Evolutionary conservation across 2,888 invertebrate genomes (phyloP), one percentile per base, ranked within the genome.

Genomic region (Graphium colonna): DNA sequence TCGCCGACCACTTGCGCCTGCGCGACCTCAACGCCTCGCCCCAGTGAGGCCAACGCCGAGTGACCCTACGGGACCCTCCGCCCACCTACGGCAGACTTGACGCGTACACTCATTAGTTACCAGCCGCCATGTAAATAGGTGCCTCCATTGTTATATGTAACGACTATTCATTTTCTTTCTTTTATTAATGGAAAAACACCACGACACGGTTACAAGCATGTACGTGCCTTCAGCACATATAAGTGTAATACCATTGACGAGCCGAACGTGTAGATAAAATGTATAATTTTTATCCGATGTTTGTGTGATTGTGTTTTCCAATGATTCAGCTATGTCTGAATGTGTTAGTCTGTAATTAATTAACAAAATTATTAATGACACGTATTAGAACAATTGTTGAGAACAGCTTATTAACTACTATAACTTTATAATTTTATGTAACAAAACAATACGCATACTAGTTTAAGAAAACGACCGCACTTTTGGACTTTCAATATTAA

Each of bases 1-100:
- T 85, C 21, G 77, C 79, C 28, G 81, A 83, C 57, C 80, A 79
- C 46, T 67, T 85, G 53, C 83, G 80, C 60, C 71, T 82, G 52
- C 80, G 82, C 56, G 81, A 83, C 60, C 69, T 80, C 49, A 79
- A 79, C 61, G 63, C 80, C 28, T 77, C 82, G 50, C 71, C 83
- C 61, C 82, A 82, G 76, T 85, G 86, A 85, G 62, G 58, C 43
- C 49, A 68, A 68, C 74, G 74, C 71, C 71, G 71, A 77, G 71
- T 73, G 72, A 73, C 73, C 72, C 69, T 73, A 76, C 72, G 66
- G 57, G 70, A 72, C 2, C 33, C 9, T 33, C 33, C 33, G 33
- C 33, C 33, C 9, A 7, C 9, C 33, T 10, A 7, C 33, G 33
- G n/a, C 33, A n/a, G 33, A 33, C 33, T 69, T 65, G 67, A 72